Percentiles rank a stretch among this genome's conserved stretches.
Conservation (phyloP, 2,888 invertebrate species). For the Auanema sp. region DNA sequence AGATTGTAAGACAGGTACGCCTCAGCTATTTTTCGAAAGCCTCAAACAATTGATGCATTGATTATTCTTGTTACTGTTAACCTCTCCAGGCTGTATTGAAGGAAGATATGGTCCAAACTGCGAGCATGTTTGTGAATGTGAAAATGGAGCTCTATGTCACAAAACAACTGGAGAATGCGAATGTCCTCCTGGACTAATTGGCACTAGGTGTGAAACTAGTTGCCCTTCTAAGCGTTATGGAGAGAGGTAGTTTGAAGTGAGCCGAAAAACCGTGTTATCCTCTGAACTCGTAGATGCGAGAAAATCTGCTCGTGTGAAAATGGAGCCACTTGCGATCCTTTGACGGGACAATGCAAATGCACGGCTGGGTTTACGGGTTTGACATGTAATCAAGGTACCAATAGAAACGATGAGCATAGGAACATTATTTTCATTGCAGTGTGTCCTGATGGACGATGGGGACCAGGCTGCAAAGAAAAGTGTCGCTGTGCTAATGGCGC, state of each 20-base stretch:
- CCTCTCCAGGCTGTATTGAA: slow-evolving; percentile 37
- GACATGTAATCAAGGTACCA: slow-evolving; percentile 38
- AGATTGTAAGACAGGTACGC: slow-evolving; percentile 33
- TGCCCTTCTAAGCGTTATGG: slow-evolving; percentile 57
- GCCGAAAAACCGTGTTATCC: too few species aligned
- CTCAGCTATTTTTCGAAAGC: not conserved
- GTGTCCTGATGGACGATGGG: slow-evolving; percentile 57
- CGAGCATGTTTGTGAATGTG: slow-evolving; percentile 40
- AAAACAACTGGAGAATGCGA: slow-evolving; percentile 69
- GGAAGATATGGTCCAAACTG: slow-evolving; percentile 49
- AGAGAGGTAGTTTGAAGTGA: slow-evolving; percentile 42
- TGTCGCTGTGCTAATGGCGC: slow-evolving; percentile 56
- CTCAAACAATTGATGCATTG: not conserved
- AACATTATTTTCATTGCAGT: slow-evolving; percentile 25
- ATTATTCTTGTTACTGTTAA: not conserved
- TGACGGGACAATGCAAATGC: slow-evolving; percentile 63
- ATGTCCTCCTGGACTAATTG: slow-evolving; percentile 71
- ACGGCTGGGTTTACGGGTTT: slow-evolving; percentile 69
- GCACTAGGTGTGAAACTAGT: slow-evolving; percentile 64
- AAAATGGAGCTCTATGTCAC: slow-evolving; percentile 45
- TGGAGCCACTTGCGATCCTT: slow-evolving; percentile 60
- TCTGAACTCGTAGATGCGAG: slow-evolving; percentile 49
- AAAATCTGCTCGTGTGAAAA: slow-evolving; percentile 62
- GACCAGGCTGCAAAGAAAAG: slow-evolving; percentile 60
- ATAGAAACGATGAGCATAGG: not conserved